phyloP scores from a whole-genome alignment of 1,140 invertebrate genomes.

The Caenorhabditis tropicalis region DNA sequence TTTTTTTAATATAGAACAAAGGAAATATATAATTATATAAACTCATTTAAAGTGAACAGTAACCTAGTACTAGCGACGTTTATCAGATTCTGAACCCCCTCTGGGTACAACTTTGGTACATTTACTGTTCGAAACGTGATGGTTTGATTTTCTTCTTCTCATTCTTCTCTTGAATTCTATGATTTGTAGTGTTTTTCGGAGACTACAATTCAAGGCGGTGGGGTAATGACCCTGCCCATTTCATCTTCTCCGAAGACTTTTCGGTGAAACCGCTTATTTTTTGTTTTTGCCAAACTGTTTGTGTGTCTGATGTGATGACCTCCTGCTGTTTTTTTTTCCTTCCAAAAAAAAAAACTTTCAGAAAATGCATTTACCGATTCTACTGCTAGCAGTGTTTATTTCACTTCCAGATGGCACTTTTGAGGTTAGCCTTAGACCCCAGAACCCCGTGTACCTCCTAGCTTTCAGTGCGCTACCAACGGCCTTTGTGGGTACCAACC shows the following conservation, averaged over 20 bases:
- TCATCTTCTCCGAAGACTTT: neutral
- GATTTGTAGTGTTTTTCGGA: neutral
- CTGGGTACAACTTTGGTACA: too few relatives aligned
- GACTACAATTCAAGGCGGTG: neutral
- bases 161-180: too few relatives aligned
- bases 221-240: neutral
- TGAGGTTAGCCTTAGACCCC: slow-evolving; percentile 1
- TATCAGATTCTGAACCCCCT: too few relatives aligned
- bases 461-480: slow-evolving; percentile 56
- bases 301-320: neutral
- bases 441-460: neutral
- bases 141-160: too few relatives aligned
- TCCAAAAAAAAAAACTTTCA: neutral
- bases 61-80: too few relatives aligned
- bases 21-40: too few relatives aligned
- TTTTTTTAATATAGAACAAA: too few relatives aligned
- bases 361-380: neutral
- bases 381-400: neutral
- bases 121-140: too few relatives aligned
- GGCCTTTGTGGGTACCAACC: slow-evolving; percentile 53
- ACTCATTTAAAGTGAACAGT: too few relatives aligned
- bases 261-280: neutral
- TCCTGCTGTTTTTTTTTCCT: neutral
- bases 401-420: neutral
- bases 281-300: neutral